Evolutionary conservation across 2,113 vertebrate species (phyloP).

Genomic region (Prietella phreatophila): DNA sequence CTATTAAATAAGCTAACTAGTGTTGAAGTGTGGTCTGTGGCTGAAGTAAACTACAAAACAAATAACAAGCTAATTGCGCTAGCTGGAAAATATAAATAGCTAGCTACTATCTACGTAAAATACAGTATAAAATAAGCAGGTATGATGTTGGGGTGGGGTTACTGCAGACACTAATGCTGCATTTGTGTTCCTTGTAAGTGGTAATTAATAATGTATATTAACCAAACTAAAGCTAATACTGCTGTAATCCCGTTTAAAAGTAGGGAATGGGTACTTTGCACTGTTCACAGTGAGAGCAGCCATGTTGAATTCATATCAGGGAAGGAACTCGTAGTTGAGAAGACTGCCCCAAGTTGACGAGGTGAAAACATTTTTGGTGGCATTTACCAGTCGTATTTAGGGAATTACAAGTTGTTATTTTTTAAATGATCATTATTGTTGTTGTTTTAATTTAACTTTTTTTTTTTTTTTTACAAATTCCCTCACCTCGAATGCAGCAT

Average conservation of each 20-base stretch:
- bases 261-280: neutral
- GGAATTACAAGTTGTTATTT: neutral
- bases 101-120: neutral
- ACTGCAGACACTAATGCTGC: neutral
- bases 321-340: neutral
- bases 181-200: neutral
- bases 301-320: neutral
- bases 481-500: neutral
- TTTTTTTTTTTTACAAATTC: no score
- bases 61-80: neutral
- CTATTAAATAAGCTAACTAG: no score
- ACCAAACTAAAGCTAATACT: neutral
- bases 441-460: no score
- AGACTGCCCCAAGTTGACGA: neutral
- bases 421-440: no score
- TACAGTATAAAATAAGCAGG: neutral
- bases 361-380: neutral
- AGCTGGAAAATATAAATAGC: neutral
- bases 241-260: neutral
- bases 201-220: neutral
- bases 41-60: neutral
- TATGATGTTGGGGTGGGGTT: neutral
- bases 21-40: no score
- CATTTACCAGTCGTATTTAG: neutral
- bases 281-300: neutral